Base-by-base conservation (phyloP, 2,113 vertebrate genomes). In the Notothenia rossii region DNA sequence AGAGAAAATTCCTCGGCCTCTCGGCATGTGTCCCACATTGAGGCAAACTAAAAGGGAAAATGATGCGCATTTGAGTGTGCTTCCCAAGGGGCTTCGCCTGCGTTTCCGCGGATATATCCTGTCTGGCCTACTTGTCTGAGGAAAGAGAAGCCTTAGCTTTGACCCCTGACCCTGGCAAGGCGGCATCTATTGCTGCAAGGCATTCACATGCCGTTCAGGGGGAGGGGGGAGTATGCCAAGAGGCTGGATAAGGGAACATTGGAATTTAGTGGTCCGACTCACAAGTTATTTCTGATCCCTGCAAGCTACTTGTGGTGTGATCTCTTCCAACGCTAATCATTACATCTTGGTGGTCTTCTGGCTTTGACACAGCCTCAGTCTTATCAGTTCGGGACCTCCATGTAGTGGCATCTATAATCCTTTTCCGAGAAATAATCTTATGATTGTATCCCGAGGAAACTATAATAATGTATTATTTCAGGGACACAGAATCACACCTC, bases 101-200 rank as follows among this genome's bases (percentile, higher is more conserved):
- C 5, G 83, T 92, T 93, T 93, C 90, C 86, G 84, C 75, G 83
- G 81, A 82, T 89, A 92, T 88, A 89, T 90, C 92, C 93, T 82
- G 89, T 93, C 93, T 94, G 90, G 85, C 90, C 83, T 77, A 79
- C 82, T 86, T 89, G 91, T 93, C 90, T 94, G 82, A 75, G 91
- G 84, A 86, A 79, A 88, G 79, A 83, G 87, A 91, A 86, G 92
- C 85, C 88, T 92, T 89, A 85, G 89, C 82, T 89, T 86, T 91
- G 91, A 93, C 93, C 93, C 70, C 68, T 89, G 91, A 93, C 88
- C 91, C 75, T 2, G 46, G 81, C 77, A 62, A 90, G 81, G 76
- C 88, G 60, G 87, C 90, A 92, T 87, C 85, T 77, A 89, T 89
- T 81, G 93, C 93, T 90, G 77, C 81, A 20, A 92, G 93, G 92